Evolutionary conservation across 2,888 invertebrate genomes (phyloP).

Genomic region (Papilio gigon): DNA sequence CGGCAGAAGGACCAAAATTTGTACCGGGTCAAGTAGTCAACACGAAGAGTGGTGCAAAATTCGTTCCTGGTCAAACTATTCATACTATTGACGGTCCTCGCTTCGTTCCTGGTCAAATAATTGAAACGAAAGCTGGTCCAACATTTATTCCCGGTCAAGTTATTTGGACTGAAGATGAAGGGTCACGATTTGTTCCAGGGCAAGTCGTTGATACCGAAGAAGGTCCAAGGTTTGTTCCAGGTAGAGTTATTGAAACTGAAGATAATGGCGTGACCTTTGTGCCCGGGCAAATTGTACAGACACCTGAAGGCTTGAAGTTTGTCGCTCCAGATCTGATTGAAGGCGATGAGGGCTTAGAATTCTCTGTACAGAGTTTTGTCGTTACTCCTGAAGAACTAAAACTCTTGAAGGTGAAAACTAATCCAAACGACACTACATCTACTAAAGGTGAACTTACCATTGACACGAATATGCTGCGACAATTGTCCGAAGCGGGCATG

Average conservation of each 20-base stretch:
- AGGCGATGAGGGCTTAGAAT: conserved; percentile 85
- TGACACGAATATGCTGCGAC: conserved; percentile 84
- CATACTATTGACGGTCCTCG: conserved; percentile 87
- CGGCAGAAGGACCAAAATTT: conserved; percentile 86
- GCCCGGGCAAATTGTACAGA: conserved; percentile 89
- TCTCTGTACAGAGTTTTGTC: conserved; percentile 87
- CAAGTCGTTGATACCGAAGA: conserved; percentile 88
- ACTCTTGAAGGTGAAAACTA: conserved; percentile 76
- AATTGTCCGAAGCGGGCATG: conserved; percentile 86
- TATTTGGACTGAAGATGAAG: conserved; percentile 84
- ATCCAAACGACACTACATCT: conserved; percentile 77
- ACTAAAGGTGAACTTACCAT: conserved; percentile 84
- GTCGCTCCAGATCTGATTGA: conserved; percentile 86
- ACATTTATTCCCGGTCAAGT: conserved; percentile 91
- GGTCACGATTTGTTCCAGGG: conserved; percentile 84
- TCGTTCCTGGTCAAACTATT: conserved; percentile 87
- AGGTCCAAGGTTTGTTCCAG: conserved; percentile 87
- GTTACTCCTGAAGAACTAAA: conserved; percentile 80
- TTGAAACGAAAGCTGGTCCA: conserved; percentile 88
- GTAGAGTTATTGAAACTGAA: conserved; percentile 87
- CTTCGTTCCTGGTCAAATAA: conserved; percentile 90
- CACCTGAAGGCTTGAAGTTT: conserved; percentile 86
- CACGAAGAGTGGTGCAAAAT: conserved; percentile 84
- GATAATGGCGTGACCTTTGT: conserved; percentile 88
- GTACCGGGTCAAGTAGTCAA: conserved; percentile 90